Evolutionary conservation across 2,113 vertebrate species (phyloP), one percentile per base, ranked within the genome.

Genomic region (Brevimyrus niger): DNA sequence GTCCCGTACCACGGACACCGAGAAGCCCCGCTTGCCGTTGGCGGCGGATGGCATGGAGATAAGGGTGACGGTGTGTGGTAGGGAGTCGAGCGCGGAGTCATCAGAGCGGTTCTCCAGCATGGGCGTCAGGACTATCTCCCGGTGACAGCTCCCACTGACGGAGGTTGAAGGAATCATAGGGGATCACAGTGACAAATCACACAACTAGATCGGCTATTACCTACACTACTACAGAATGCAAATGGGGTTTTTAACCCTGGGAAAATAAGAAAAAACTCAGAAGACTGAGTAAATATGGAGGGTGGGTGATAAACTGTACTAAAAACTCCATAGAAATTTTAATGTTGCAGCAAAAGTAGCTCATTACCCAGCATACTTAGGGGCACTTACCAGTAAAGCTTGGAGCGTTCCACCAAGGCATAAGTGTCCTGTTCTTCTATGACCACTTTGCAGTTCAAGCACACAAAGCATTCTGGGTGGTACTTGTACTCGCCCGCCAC

Each of bases 401-500:
- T 96, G 35, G 96, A 96, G 76, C 97, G 96, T 87, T 98, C 97
- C 48, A 99, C 98, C 11, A 99, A 95, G 0, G 98, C 97, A 0
- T 99, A 99, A 0, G 97, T 97, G 80, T 99, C 98, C 51, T 96
- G 94, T 90, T 99, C 98, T 86, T 98, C 98, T 31, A 99, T 98
- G 93, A 98, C 96, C 94, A 98, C 97, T 93, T 96, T 98, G 95
- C 98, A 99, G 93, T 97, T 97, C 94, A 97, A 96, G 89, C 98
- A 99, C 13, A 97, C 97, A 90, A 99, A 99, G 93, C 98, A 99
- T 92, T 99, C 98, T 0, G 98, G 97, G 93, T 99, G 98, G 93
- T 98, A 99, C 93, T 98, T 99, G 96, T 97, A 98, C 89, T 99
- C 97, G 21, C 97, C 98, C 0, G 98, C 98, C 94, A 99, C 98